Evolutionary conservation across 1,140 invertebrate species (phyloP).

Genomic region (Drosophila rhopaloa): DNA sequence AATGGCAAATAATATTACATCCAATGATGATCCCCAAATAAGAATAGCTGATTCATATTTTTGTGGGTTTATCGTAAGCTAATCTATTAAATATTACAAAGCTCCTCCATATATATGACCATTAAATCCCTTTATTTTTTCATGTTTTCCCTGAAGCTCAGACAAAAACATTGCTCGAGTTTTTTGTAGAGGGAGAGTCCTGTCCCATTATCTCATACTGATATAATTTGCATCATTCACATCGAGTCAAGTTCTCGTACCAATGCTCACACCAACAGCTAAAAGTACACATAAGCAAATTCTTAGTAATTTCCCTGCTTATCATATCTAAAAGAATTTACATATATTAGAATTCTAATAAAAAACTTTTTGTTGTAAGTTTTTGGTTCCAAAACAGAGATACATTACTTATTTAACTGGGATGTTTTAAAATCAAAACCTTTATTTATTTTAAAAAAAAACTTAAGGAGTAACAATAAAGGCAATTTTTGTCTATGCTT

Average conservation of each 20-base stretch:
- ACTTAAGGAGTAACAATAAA: too few species aligned
- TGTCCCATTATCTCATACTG: slow-evolving; percentile 34
- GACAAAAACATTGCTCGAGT: slow-evolving; percentile 6
- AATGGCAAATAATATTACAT: too few species aligned
- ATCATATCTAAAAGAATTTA: background rate
- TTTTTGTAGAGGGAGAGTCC: slow-evolving; percentile 14
- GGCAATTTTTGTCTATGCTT: too few species aligned
- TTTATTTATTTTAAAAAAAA: too few species aligned
- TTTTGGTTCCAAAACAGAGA: too few species aligned
- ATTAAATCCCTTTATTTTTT: slow-evolving; percentile 6
- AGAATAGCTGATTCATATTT: background rate
- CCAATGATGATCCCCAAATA: too few species aligned
- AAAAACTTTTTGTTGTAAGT: too few species aligned
- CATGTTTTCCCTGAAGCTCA: background rate
- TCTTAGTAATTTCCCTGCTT: background rate
- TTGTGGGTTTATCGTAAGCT: background rate
- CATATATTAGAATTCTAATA: too few species aligned
- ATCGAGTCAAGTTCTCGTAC: slow-evolving; percentile 34
- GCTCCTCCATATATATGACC: background rate
- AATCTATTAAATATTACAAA: background rate
- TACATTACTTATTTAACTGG: too few species aligned
- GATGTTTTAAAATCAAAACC: too few species aligned
- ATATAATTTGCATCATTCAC: slow-evolving; percentile 51
- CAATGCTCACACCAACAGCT: background rate
- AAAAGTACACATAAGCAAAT: background rate